These are phyloP conservation scores for Hippopotamyrus pictus DNA, from an alignment of 2,797 vertebrate genomes.

Conservation along the genomic window DNA sequence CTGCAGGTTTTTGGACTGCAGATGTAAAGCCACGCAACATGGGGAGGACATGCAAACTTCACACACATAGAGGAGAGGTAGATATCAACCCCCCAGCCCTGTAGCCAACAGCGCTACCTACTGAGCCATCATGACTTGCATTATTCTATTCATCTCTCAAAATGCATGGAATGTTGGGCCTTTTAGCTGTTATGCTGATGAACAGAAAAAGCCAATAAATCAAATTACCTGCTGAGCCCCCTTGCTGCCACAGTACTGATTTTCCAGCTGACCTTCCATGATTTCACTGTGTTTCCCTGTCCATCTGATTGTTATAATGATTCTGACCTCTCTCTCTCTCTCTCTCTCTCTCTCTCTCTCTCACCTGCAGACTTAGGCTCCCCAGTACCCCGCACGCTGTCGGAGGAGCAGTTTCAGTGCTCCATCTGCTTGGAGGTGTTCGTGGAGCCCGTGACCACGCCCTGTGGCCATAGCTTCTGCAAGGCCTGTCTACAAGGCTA, in stretches of 20 bases:
- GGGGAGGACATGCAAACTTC: not conserved
- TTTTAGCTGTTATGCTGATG: not conserved
- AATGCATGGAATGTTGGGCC: not conserved
- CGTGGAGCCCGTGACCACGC: slow-evolving; percentile 67
- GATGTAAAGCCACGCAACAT: not conserved
- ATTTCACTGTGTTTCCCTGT: not conserved
- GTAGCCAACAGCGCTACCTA: not conserved
- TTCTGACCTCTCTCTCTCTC: not conserved
- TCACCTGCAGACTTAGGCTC: slow-evolving; percentile 41
- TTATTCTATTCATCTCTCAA: not conserved
- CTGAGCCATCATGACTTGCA: not conserved
- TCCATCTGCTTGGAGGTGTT: slow-evolving; percentile 74
- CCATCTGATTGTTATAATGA: not conserved
- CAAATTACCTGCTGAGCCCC: not conserved
- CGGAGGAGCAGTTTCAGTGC: slow-evolving; percentile 70
- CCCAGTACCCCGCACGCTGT: slow-evolving; percentile 43
- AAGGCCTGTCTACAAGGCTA: slow-evolving; percentile 69
- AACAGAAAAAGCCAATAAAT: not conserved
- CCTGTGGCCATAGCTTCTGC: slow-evolving; percentile 73
- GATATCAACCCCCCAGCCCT: not conserved
- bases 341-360: no score
- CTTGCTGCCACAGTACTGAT: not conserved
- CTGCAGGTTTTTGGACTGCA: not conserved
- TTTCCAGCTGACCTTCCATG: not conserved
- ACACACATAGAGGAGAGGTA: not conserved